Base-by-base conservation (phyloP, 1,140 invertebrate genomes). In the Drosophila bocqueti region DNA sequence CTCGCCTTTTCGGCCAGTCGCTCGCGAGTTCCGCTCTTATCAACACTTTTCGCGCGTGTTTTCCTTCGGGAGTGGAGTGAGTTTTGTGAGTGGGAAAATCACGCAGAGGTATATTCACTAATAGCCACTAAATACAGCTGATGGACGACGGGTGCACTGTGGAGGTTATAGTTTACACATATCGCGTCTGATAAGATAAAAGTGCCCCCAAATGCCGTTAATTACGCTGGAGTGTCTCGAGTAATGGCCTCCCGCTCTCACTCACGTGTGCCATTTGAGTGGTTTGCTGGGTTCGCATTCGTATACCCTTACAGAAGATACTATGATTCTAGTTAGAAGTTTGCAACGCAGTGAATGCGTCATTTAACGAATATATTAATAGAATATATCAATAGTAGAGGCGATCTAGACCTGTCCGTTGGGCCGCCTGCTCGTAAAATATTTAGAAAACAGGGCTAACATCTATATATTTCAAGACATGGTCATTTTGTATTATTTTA, bases 1-100 rank as follows among this genome's bases (percentile, higher is more conserved):
- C 83, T 55, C 46, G 29, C 72, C 50, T 49, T 40, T 50, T 52
- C 21, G 29, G 18, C 60, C 71, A 69, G 71, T 55, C 49, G 66
- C 46, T 67, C 50, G 47, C 29, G 49, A 59, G 47, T 67, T 54
- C 21, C 38, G 29, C 43, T 57, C 65, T 75, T 75, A 75, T 76
- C 69, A 74, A 52, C 52, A 50, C 38, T 52, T 72, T 81, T 79
- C 60, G 72, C 76, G 63, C 64, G 76, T 81, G 81, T 85, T 85
- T 84, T 79, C 68, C 65, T 73, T 52, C 81, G 72, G 67, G 67
- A 76, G 69, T 60, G 74, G 74, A 76, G 67, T 59, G 52, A 43
- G 38, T 43, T 59, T 13, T 34, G 36, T 34, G 66, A 60, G 69
- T 72, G 18, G 49, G 29, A 40, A 34, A 45, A n/a, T 38, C n/a